Base-by-base conservation (phyloP, 2,113 vertebrate genomes). In the Albula glossodonta region DNA sequence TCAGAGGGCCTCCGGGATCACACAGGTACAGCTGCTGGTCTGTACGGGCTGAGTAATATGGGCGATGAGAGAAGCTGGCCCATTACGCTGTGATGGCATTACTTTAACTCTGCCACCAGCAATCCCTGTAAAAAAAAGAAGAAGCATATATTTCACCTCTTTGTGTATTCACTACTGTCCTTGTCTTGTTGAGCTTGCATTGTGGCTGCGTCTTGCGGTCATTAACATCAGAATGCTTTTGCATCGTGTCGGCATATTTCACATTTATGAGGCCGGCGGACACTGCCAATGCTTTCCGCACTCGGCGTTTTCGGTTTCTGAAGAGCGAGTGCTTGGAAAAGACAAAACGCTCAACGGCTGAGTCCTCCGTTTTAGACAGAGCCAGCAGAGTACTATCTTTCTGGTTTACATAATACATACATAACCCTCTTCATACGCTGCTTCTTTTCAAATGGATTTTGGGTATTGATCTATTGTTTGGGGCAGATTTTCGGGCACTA, bases 151-250 rank as follows among this genome's bases (percentile, higher is more conserved):
- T 80, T 81, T 57, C 19, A 31, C 51, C 80, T 8, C 41, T 74
- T n/a, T 51, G 17, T 51, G 82, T 63, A 49, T 31, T 63, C 19
- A 83, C 52, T 80, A 13, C 78, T 87, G 60, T 84, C 80, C 63
- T 74, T 77, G 5, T 11, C 56, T 48, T 84, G 15, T 57, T 15
- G 51, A 25, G 51, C 82, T 87, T 63, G 49, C 80, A 17, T 57
- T 56, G 48, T 66, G 78, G 49, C 51, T 22, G 60, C 2, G 78
- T 49, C 83, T 57, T 70, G 25, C 53, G 66, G 78, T 83, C 70
- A 84, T 87, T 87, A 84, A 84, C 78, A 87, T 50, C 78, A 84
- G 82, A 41, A 31, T 48, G 56, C n/a, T 78, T 79, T 83, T 41
- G 60, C 66, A 60, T n/a, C 81, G 19, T 56, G 51, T 41, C 60